Percentiles rank a stretch among this genome's conserved stretches.
Evolutionary conservation across 2,888 invertebrate species (phyloP).

Genomic region (Lasioglossum morio): DNA sequence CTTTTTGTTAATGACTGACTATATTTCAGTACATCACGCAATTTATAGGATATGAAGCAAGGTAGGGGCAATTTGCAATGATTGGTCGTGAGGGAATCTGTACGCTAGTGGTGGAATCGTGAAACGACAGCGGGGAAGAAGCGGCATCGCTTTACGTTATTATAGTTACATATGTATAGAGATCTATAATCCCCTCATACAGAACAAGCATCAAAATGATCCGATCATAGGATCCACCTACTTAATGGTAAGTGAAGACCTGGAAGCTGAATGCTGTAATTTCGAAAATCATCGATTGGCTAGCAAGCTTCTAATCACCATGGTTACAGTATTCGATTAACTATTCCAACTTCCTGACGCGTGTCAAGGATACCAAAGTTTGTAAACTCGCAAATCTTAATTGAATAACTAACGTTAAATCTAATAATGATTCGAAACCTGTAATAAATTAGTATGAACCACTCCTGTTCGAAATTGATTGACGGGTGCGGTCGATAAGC

Average conservation of each 20-base stretch:
- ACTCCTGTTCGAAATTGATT: background rate
- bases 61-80: too few species aligned
- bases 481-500: background rate
- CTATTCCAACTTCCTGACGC: background rate
- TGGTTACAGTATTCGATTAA: background rate
- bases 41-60: too few species aligned
- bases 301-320: background rate
- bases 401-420: background rate
- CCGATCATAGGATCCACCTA: background rate
- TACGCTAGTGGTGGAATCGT: too few species aligned
- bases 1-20: too few species aligned
- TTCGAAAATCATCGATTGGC: background rate
- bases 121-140: too few species aligned
- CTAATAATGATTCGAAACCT: background rate
- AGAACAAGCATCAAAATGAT: background rate
- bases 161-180: background rate
- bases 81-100: too few species aligned
- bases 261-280: background rate
- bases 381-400: background rate
- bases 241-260: background rate
- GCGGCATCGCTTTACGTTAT: background rate
- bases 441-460: background rate
- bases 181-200: background rate
- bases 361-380: background rate
- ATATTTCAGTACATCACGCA: too few species aligned